phyloP scores from a whole-genome alignment of 2,113 vertebrate genomes.

The Thamnophis sirtalis region DNA sequence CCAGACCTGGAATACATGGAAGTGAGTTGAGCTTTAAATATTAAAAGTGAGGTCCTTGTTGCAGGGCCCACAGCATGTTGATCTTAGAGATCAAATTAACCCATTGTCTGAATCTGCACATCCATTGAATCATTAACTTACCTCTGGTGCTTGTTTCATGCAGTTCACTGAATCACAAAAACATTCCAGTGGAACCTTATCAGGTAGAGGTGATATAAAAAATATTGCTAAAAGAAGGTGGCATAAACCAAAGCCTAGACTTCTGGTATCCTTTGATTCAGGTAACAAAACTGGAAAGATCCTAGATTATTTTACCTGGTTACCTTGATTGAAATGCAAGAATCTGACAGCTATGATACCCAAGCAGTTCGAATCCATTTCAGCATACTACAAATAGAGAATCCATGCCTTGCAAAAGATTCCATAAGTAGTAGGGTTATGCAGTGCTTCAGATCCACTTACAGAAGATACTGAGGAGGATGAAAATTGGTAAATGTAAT shows the following conservation, averaged over 20 bases:
- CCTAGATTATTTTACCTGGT: neutral
- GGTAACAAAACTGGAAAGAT: neutral
- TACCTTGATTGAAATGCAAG: neutral
- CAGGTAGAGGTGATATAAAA: neutral
- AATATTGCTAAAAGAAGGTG: neutral
- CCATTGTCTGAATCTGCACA: no score
- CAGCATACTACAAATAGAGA: neutral
- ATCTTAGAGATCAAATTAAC: no score
- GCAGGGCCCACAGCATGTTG: no score
- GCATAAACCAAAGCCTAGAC: neutral
- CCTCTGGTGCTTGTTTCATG: no score
- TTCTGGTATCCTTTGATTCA: neutral
- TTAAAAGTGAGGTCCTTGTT: neutral
- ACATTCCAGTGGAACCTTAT: neutral
- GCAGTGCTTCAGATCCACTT: neutral
- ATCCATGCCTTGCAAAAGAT: neutral
- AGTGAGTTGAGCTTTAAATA: constrained; percentile 28
- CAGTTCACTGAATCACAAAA: no score
- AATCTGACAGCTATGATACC: neutral
- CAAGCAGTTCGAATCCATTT: neutral
- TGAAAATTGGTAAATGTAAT: neutral
- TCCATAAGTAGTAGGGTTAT: neutral
- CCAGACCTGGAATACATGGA: constrained; percentile 65
- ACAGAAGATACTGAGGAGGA: neutral
- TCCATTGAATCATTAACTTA: no score